phyloP scores from a whole-genome alignment of 2,797 vertebrate genomes.

The Diglossa cyanea region DNA sequence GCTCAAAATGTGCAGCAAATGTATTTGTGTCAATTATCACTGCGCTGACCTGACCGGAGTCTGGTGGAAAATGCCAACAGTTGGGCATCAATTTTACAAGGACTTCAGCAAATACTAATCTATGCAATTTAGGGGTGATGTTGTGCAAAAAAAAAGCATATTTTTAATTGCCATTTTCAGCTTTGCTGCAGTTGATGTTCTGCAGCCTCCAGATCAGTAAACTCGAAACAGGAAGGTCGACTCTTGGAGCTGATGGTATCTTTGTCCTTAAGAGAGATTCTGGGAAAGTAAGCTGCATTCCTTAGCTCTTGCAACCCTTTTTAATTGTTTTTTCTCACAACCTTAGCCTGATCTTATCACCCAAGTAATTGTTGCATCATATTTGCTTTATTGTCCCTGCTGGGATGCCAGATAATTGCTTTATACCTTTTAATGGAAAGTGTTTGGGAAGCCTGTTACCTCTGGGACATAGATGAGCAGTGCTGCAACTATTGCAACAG shows the following conservation, averaged over 20 bases:
- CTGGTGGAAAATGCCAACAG: conserved; percentile 45
- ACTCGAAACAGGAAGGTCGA: conserved; percentile 32
- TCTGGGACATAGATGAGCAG: background rate
- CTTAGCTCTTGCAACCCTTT: conserved; percentile 13
- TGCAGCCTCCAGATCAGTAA: background rate
- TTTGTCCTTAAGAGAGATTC: background rate
- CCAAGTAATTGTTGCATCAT: conserved; percentile 47
- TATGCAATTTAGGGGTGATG: background rate
- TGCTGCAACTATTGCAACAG: background rate
- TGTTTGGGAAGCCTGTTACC: background rate
- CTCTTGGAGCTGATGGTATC: conserved; percentile 19
- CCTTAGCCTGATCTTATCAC: conserved; percentile 30
- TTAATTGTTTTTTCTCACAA: conserved; percentile 52
- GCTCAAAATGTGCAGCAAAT: conserved; percentile 56
- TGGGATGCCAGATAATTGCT: conserved; percentile 41
- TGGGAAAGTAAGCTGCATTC: conserved; percentile 45
- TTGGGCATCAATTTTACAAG: conserved; percentile 36
- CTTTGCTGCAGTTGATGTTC: background rate
- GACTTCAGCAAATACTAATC: conserved; percentile 53
- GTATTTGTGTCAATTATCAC: conserved; percentile 75
- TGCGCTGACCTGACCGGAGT: conserved; percentile 36
- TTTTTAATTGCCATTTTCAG: conserved; percentile 60
- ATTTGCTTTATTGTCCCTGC: conserved; percentile 8
- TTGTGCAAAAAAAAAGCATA: background rate
- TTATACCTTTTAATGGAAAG: background rate